Percentiles rank a stretch among this genome's conserved stretches.
Conservation (phyloP, 2,888 invertebrate species). For the Colostygia pectinataria region DNA sequence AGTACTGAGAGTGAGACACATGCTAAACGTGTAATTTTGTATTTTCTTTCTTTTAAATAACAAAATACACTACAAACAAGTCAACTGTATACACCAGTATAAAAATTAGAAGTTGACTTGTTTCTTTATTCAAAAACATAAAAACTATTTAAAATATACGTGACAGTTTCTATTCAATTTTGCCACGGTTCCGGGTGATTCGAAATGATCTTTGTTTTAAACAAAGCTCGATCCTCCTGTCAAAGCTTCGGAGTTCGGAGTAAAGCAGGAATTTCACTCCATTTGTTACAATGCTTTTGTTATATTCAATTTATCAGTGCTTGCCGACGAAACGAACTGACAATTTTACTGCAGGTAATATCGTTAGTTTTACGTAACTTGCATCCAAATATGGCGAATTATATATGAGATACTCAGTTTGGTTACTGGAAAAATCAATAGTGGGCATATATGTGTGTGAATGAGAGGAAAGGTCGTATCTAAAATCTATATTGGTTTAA, state of each 20-base stretch:
- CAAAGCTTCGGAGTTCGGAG: conserved; percentile 20
- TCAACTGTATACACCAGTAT: too few species aligned
- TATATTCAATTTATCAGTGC: conserved; percentile 19
- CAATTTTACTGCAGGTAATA: too few species aligned
- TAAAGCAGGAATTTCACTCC: conserved; percentile 16
- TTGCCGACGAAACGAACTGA: too few species aligned
- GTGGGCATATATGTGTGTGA: background rate
- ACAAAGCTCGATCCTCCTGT: conserved; percentile 17
- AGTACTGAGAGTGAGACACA: too few species aligned
- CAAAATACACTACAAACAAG: too few species aligned
- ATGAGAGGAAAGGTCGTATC: background rate
- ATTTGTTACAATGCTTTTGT: conserved; percentile 23
- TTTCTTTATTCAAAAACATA: too few species aligned
- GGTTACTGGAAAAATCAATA: conserved; percentile 21
- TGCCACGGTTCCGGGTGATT: conserved; percentile 15
- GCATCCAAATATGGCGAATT: conserved; percentile 18
- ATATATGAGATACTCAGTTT: conserved; percentile 18
- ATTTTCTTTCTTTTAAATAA: too few species aligned
- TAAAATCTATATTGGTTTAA: conserved; percentile 1
- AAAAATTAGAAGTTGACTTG: too few species aligned
- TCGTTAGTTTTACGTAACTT: background rate
- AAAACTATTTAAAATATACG: conserved; percentile 26
- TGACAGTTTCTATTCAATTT: conserved; percentile 24
- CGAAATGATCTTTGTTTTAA: conserved; percentile 32
- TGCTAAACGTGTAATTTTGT: too few species aligned